Conservation (phyloP, 2,113 vertebrate species). For the Neotoma lepida region DNA sequence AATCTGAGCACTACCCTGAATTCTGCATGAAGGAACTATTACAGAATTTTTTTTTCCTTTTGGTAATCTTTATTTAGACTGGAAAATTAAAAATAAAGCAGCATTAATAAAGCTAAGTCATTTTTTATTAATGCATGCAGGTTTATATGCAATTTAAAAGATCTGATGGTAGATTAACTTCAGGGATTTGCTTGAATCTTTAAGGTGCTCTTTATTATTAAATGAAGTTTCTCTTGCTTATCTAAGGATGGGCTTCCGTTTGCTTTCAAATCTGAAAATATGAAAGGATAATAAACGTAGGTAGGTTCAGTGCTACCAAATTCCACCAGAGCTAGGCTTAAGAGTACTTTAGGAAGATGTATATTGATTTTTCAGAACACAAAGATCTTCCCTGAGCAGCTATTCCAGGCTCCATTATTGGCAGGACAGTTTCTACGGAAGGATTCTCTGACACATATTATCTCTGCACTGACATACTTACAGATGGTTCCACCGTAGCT, state of each 20-base stretch:
- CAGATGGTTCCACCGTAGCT: not conserved
- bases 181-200: constrained; percentile 48
- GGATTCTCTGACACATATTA: not conserved
- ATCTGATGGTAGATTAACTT: constrained; percentile 42
- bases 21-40: constrained; percentile 68
- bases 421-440: constrained; percentile 1
- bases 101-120: constrained; percentile 69
- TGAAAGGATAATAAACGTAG: constrained; percentile 53
- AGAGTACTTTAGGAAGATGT: constrained; percentile 9
- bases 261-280: constrained; percentile 64
- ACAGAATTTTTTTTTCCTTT: constrained; percentile 55
- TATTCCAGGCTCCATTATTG: constrained; percentile 11
- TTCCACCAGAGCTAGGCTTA: constrained; percentile 34
- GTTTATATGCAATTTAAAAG: constrained; percentile 61
- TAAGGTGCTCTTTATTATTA: constrained; percentile 48
- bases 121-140: constrained; percentile 66
- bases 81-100: constrained; percentile 66
- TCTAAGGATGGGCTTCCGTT: constrained; percentile 33
- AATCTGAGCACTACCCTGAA: constrained; percentile 48
- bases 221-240: constrained; percentile 43
- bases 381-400: not conserved
- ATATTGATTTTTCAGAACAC: constrained; percentile 50
- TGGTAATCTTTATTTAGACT: constrained; percentile 61
- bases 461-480: constrained; percentile 17
- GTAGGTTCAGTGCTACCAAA: not conserved